Conservation (phyloP, 2,797 vertebrate species). For the Rhynchotus rufescens region DNA sequence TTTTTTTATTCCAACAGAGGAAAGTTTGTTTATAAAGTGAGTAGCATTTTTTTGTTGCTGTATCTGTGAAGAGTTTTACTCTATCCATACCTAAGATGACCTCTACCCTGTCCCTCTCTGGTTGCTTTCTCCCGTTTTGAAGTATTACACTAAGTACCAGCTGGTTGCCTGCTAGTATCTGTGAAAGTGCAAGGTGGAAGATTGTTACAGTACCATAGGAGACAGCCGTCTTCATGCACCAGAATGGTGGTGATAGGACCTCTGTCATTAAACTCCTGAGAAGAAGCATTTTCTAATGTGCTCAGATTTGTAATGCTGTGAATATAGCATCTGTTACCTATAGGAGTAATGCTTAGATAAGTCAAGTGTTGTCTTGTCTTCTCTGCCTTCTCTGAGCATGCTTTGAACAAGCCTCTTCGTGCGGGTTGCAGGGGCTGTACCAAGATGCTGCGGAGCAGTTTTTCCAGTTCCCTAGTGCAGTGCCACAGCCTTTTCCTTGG, state of each 20-base stretch:
- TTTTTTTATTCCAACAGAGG: conserved; percentile 34
- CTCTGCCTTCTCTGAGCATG: not conserved
- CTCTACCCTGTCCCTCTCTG: not conserved
- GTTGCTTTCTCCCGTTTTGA: not conserved
- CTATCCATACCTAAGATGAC: not conserved
- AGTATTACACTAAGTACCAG: not conserved
- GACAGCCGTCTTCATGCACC: not conserved
- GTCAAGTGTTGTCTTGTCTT: not conserved
- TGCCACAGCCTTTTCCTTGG: not conserved
- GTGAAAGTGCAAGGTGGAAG: not conserved
- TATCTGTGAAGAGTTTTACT: not conserved
- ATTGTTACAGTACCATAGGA: not conserved
- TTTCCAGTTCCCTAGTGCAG: not conserved
- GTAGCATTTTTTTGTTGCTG: not conserved
- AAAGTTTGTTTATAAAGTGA: not conserved
- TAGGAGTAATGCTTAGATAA: not conserved
- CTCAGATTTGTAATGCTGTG: not conserved
- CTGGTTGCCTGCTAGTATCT: not conserved
- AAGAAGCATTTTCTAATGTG: not conserved
- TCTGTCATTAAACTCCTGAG: not conserved
- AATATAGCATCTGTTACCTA: not conserved
- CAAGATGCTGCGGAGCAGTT: not conserved
- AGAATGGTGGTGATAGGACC: not conserved
- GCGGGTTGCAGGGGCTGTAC: not conserved
- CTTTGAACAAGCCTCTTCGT: not conserved